A percentile compares a stretch with the other conserved stretches of the same genome.
Conservation (phyloP, 2,797 vertebrate species). For the Pygocentrus nattereri region DNA sequence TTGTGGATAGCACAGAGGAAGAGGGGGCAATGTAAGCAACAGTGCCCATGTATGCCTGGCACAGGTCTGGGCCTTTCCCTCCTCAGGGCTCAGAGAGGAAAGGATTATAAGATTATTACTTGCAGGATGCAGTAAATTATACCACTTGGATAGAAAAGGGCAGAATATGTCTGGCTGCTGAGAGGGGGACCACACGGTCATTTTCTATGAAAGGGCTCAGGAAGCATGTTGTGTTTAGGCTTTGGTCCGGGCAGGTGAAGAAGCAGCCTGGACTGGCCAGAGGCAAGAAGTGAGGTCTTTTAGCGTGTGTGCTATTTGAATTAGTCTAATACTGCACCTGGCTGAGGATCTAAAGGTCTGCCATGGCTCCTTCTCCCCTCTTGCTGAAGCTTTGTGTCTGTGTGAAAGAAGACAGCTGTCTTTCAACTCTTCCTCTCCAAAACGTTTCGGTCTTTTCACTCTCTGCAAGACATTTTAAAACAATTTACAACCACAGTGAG, state of each 20-base stretch:
- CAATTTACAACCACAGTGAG: slow-evolving; percentile 71
- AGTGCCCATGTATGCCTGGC: slow-evolving; percentile 41
- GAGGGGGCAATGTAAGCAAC: slow-evolving; percentile 10
- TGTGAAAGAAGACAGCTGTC: slow-evolving; percentile 37
- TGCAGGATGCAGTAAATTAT: slow-evolving; percentile 65
- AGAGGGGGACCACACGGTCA: slow-evolving; percentile 33
- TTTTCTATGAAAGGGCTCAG: slow-evolving; percentile 39
- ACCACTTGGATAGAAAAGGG: slow-evolving; percentile 58
- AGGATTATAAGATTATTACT: slow-evolving; percentile 64
- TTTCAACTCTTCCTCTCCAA: slow-evolving; percentile 29
- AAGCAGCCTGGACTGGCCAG: slow-evolving; percentile 8
- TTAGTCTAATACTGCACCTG: slow-evolving; percentile 18
- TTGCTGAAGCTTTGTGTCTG: slow-evolving; percentile 13
- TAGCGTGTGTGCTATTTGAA: slow-evolving; percentile 33
- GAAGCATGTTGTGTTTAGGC: slow-evolving; percentile 33
- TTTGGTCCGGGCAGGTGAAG: slow-evolving; percentile 30
- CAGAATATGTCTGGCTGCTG: slow-evolving; percentile 48
- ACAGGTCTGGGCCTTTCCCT: slow-evolving; percentile 40
- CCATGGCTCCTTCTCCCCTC: slow-evolving; percentile 14
- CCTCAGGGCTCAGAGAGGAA: slow-evolving; percentile 58
- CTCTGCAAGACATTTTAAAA: slow-evolving; percentile 67
- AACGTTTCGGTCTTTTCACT: slow-evolving; percentile 32
- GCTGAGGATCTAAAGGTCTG: slow-evolving; percentile 28
- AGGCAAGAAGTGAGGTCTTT: slow-evolving; percentile 28
- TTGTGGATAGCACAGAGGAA: slow-evolving; percentile 10